Base-by-base conservation (phyloP, 2,888 invertebrate species). In the Apamea sordens region DNA sequence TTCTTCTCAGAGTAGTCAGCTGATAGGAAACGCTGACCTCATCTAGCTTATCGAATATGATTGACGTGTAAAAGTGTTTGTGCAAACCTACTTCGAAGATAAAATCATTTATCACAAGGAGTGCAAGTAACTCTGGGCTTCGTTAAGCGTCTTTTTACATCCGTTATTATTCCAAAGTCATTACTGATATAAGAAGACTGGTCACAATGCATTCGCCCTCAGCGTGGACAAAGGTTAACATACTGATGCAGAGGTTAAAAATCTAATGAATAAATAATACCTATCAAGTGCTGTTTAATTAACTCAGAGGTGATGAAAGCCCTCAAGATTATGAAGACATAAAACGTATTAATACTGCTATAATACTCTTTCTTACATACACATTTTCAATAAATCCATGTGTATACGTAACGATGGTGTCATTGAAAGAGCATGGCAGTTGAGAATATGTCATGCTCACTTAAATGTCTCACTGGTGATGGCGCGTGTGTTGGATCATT, bases 261-360 rank as follows among this genome's bases (percentile, higher is more conserved):
- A 50, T 44, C 1, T n/a, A 68, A 47, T 53, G 59, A 28, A 15
- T 44, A 53, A 63, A 50, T 11, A 56, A 47, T 53, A 44, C 7
- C 5, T 13, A n/a, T n/a, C 18, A n/a, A 41, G 2, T 32, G 13
- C n/a, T 15, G 21, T 76, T 82, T 74, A 76, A 83, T 78, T 85
- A 83, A 76, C 59, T 44, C 6, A 63, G 32, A 53, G 21, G 10
- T 70, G 24, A 80, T 6, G 28, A 47, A 84, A 87, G 24, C 75
- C 50, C 36, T 63, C 13, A 63, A 56, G 67, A 82, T 65, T 71
- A 64, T 15, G 36, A 74, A 67, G 44, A 64, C n/a, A 70, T 59
- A 59, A 61, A 83, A 78, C 36, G n/a, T 41, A 77, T 69, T 53
- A 41, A 61, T 56, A 11, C 53, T 72, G 0, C n/a, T 15, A 13